A percentile compares a stretch with the other conserved stretches of the same genome.
Conservation (phyloP, 2,888 invertebrate genomes). For the Caenorhabditis doughertyi region DNA sequence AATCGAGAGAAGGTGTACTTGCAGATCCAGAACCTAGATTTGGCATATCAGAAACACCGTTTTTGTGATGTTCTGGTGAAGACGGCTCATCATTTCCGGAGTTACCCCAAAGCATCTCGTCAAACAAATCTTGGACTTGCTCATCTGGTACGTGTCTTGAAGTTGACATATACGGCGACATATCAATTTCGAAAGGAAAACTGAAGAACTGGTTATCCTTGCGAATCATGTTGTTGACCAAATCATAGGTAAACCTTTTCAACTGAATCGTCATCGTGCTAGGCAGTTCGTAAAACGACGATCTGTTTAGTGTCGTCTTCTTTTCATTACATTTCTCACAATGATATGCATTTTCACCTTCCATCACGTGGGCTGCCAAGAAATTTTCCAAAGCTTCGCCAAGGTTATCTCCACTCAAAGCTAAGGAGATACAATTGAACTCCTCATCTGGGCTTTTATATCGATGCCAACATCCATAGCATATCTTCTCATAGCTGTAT, state of each 20-base stretch:
- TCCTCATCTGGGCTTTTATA: conserved; percentile 68
- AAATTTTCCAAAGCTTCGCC: conserved; percentile 84
- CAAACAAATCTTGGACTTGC: conserved; percentile 65
- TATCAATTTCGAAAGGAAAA: conserved; percentile 84
- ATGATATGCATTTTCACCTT: conserved; percentile 85
- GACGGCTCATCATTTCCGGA: conserved; percentile 34
- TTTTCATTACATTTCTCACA: conserved; percentile 85
- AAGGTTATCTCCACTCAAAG: conserved; percentile 63
- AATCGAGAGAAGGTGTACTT: conserved; percentile 46
- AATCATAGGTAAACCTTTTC: conserved; percentile 85
- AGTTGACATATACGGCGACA: conserved; percentile 63
- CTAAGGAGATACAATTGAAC: conserved; percentile 65
- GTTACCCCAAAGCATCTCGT: conserved; percentile 55
- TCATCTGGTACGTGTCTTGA: conserved; percentile 59
- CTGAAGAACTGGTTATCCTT: conserved; percentile 85
- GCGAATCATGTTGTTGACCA: conserved; percentile 85
- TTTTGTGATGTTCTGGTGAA: conserved; percentile 22
- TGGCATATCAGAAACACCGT: conserved; percentile 33
- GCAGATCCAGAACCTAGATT: conserved; percentile 35
- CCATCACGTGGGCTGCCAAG: conserved; percentile 85
- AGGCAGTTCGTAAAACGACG: conserved; percentile 85
- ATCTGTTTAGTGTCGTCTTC: conserved; percentile 84
- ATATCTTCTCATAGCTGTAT: conserved; percentile 85
- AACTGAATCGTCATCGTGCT: conserved; percentile 85
- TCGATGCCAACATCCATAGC: conserved; percentile 85